Conservation (phyloP, 2,888 invertebrate species). For the Dryococelus australis region DNA sequence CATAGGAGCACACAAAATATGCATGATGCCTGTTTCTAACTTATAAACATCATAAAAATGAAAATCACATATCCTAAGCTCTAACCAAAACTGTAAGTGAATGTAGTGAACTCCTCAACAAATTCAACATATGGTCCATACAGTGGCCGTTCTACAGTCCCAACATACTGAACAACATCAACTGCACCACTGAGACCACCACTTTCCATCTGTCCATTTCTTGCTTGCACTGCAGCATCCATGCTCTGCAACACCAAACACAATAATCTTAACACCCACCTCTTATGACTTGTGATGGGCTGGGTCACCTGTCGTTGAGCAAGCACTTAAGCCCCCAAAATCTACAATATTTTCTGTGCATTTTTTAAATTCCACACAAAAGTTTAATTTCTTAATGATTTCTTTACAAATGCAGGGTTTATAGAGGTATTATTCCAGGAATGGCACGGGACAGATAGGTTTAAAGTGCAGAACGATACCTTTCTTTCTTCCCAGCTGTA, state of each 20-base stretch:
- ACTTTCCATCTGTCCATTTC: neutral
- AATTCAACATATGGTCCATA: neutral
- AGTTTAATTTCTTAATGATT: no score
- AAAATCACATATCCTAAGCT: neutral
- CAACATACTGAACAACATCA: constrained; percentile 1
- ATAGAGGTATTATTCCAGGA: no score
- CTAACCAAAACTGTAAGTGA: constrained; percentile 6
- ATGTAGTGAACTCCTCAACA: neutral
- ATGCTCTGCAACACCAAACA: constrained; percentile 6
- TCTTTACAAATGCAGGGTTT: no score
- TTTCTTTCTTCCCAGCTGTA: no score
- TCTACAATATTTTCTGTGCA: neutral
- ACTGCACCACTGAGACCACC: neutral
- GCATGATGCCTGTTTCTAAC: neutral
- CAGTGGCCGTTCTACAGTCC: neutral
- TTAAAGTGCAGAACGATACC: no score
- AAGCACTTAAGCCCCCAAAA: neutral
- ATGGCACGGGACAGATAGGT: no score
- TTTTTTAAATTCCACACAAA: neutral
- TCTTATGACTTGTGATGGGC: neutral
- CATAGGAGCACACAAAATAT: neutral
- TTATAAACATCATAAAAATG: neutral
- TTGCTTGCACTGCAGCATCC: neutral
- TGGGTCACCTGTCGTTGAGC: neutral
- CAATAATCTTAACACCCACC: neutral